Evolutionary conservation across 2,797 vertebrate genomes (phyloP), one percentile per base, ranked within the genome.

Genomic region (Eidolon dupreanum): DNA sequence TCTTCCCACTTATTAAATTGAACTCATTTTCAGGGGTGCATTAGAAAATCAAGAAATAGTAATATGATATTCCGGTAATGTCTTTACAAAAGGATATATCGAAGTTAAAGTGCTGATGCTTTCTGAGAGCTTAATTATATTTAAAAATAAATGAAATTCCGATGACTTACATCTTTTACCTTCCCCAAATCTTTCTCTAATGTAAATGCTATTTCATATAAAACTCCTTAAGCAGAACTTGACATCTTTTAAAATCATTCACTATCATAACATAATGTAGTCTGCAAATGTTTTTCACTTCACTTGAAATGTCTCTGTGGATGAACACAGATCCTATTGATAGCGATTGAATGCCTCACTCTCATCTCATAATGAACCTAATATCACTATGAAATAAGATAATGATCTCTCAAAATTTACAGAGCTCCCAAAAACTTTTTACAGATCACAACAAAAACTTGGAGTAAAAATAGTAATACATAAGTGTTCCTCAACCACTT

Each of bases 111-210:
- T 87, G 43, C 83, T 57, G 51, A 41, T 94, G 81, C 77, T 96
- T 94, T 92, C 88, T 26, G n/a, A 86, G 92, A 63, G 43, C 79
- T 90, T 90, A 93, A 63, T 94, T 90, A 12, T 96, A 70, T 95
- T 98, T 97, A 97, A 97, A 96, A 94, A 90, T 94, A 94, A 92
- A 82, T 85, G 77, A 78, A 96, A 94, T 79, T 90, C 87, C 94
- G 79, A 71, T 79, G 78, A 77, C 82, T 96, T 97, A 74, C 41
- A 78, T 90, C 53, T 88, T 94, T 93, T 51, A 41, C 57, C 49
- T 75, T 73, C 79, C 86, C 90, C 49, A 78, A 74, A 70, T 15
- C 81, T 97, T 89, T 87, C 92, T 96, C 73, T 88, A 93, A 94
- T 71, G 3, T 92, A 96, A 96, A 96, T 91, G 16, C 90, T 84